A percentile compares a stretch with the other conserved stretches of the same genome.
Evolutionary conservation across 2,888 invertebrate species (phyloP).

Genomic region (Cataglyphis livida): DNA sequence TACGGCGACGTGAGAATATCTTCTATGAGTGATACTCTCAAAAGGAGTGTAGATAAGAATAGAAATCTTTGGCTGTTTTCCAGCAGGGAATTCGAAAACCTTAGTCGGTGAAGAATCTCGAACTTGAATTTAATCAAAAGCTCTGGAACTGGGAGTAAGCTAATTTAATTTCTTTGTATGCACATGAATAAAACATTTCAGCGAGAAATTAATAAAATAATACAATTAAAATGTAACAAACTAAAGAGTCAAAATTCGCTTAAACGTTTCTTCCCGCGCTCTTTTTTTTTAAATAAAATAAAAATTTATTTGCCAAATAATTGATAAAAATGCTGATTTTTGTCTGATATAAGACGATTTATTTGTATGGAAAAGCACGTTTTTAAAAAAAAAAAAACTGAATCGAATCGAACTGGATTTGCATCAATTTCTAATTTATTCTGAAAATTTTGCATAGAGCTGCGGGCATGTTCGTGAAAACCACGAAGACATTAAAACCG

Average conservation of each 20-base stretch:
- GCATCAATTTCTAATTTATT: slow-evolving; percentile 34
- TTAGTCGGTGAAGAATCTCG: not conserved
- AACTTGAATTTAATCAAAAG: slow-evolving; percentile 9
- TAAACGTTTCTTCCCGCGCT: not conserved
- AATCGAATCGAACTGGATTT: slow-evolving; percentile 6
- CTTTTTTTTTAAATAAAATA: not conserved
- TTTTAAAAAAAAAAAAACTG: not conserved
- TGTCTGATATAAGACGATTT: not conserved
- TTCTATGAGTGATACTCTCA: not conserved
- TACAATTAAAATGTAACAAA: slow-evolving; percentile 13
- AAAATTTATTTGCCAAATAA: slow-evolving; percentile 4
- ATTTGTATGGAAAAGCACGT: not conserved
- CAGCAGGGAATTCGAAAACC: slow-evolving; percentile 34
- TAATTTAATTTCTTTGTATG: slow-evolving; percentile 40
- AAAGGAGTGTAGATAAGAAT: not conserved
- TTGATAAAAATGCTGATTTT: slow-evolving; percentile 7
- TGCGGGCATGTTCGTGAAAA: slow-evolving; percentile 3
- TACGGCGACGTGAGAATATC: not conserved
- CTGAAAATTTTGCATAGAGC: slow-evolving; percentile 41
- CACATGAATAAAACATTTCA: slow-evolving; percentile 45
- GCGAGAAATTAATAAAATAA: slow-evolving; percentile 5
- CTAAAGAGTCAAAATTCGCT: not conserved
- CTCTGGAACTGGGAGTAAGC: not conserved
- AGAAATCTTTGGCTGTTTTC: not conserved
- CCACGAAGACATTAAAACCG: slow-evolving; percentile 25